Percentiles rank a stretch among this genome's conserved stretches.
Conservation (phyloP, 2,888 invertebrate species). For the Cacoxenus indagator region DNA sequence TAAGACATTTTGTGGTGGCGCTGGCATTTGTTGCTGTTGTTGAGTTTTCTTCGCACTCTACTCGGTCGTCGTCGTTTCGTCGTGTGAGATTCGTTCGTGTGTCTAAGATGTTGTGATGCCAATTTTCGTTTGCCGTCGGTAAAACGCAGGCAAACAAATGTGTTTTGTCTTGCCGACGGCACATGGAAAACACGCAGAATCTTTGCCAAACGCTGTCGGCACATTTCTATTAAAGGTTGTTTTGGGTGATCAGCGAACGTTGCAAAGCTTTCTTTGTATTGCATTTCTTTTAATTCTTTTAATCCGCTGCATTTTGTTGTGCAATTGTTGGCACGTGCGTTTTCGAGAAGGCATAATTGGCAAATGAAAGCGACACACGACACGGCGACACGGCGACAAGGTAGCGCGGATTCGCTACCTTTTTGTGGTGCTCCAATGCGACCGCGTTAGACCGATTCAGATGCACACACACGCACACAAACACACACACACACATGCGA, state of each 20-base stretch:
- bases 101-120: conserved; percentile 3
- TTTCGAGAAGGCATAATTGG: conserved; percentile 71
- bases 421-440: conserved; percentile 30
- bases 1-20: conserved; percentile 61
- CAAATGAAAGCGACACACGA: too few relatives aligned
- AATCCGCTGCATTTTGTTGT: too few relatives aligned
- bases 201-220: too few relatives aligned
- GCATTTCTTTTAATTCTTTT: too few relatives aligned
- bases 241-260: too few relatives aligned
- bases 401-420: too few relatives aligned
- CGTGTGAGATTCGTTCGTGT: conserved; percentile 49
- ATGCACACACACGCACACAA: conserved; percentile 16
- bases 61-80: conserved; percentile 10
- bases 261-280: too few relatives aligned
- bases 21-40: conserved; percentile 58
- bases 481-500: conserved; percentile 20
- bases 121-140: conserved; percentile 43
- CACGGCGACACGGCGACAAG: too few relatives aligned
- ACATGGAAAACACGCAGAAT: conserved; percentile 17
- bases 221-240: too few relatives aligned
- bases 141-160: conserved; percentile 26
- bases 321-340: too few relatives aligned
- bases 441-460: conserved; percentile 29
- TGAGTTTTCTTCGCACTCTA: conserved; percentile 36
- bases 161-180: conserved; percentile 45